Evolutionary conservation across 2,888 invertebrate genomes (phyloP), one percentile per base, ranked within the genome.

Genomic region (Lasioglossum oenotherae): DNA sequence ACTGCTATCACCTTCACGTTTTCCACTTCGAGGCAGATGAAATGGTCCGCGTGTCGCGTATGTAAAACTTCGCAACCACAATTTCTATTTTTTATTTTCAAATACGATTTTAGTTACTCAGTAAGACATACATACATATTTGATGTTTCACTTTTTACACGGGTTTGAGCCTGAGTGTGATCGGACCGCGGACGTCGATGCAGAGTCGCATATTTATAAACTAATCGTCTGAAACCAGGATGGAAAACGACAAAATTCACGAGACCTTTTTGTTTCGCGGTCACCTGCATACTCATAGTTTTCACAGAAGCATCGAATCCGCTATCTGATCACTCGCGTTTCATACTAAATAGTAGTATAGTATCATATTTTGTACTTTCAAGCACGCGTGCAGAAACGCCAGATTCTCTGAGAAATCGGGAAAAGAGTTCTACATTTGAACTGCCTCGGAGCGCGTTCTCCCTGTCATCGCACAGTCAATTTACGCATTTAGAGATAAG

Each of bases 371-470:
- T 35, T 67, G 14, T 67, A 67, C 67, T 67, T 67, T 35, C 19
- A 16, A 19, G 5, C 27, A 6, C 27, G 14, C 14, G 60, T 3
- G 53, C 53, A 23, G 23, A 53, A 23, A 53, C 53, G 1, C 0
- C 23, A 53, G 27, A 16, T 64, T 64, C 31, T 5, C 23, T 23
- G 31, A 31, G 31, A 64, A 64, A 38, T 38, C 67, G 8, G 8
- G 38, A 12, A 69, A 38, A 16, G n/a, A 10, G 14, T 35, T 23
- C 27, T 31, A 38, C 23, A 78, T 81, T 86, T 82, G 78, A 74
- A 78, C 80, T 87, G 87, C 74, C 80, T 86, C 86, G 69, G 41
- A 76, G 4, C 35, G 72, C 12, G 31, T 41, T 46, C 38, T 57
- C 53, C 53, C 69, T 72, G 19, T 72, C 69, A 78, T 53, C 71